These are phyloP conservation scores for Marisa cornuarietis DNA, from an alignment of 1,140 invertebrate genomes.

Conservation along the genomic window DNA sequence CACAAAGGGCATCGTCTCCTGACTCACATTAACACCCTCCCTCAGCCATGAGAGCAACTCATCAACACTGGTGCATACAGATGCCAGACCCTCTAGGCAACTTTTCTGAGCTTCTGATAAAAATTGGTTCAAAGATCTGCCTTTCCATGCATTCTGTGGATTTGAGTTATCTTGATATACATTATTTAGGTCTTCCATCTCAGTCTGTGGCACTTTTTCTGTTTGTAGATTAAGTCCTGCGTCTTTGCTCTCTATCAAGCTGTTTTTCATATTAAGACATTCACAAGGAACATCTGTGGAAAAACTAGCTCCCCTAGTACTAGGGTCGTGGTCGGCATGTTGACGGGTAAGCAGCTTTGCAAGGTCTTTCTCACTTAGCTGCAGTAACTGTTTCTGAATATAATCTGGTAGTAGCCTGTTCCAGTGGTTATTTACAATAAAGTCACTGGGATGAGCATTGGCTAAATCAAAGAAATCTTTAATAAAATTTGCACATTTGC, in stretches of 20 bases:
- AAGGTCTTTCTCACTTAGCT: conserved; percentile 28
- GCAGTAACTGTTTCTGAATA: conserved; percentile 31
- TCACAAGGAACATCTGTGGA: too few species aligned
- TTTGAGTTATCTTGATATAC: too few species aligned
- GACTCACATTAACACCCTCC: background rate
- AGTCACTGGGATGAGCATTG: conserved; percentile 38
- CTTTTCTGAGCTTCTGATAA: conserved; percentile 21
- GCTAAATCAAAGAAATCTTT: conserved; percentile 35
- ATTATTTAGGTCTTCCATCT: too few species aligned
- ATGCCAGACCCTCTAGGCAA: conserved; percentile 11
- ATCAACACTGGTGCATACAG: background rate
- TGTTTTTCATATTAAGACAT: too few species aligned
- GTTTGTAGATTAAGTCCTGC: too few species aligned
- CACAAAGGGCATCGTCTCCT: conserved; percentile 7
- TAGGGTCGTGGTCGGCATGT: background rate
- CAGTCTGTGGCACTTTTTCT: too few species aligned
- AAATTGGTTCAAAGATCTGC: conserved; percentile 19
- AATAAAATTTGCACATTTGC: conserved; percentile 19
- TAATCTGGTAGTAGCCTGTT: conserved; percentile 23
- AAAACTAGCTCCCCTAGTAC: too few species aligned
- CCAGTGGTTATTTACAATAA: conserved; percentile 39
- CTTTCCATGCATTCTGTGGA: conserved; percentile 19
- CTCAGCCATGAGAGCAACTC: background rate
- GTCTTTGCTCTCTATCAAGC: too few species aligned
- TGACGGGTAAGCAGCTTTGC: background rate